Base-by-base conservation (phyloP, 2,797 vertebrate species). In the Lutjanus campechanus region DNA sequence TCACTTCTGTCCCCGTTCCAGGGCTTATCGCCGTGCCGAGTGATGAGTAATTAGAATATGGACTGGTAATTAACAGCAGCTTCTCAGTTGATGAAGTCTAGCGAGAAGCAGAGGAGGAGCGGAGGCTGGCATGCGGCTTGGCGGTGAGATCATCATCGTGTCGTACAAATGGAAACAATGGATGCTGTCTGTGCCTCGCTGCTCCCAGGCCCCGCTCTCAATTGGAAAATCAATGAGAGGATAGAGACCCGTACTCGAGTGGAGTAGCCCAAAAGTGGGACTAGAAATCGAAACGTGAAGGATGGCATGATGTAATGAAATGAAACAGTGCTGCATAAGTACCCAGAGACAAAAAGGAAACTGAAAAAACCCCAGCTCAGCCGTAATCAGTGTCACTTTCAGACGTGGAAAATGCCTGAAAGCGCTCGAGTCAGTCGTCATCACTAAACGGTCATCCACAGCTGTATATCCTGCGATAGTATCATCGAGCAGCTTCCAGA, bases 21-120 rank as follows among this genome's bases (percentile, higher is more conserved):
- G 65, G 56, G 40, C 70, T 82, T 56, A 69, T 70, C 16, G 12
- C 73, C 15, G 9, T 4, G 75, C 46, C 0, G 15, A 82, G 83
- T 69, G 86, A 91, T 89, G 90, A 92, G 87, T 90, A 92, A 94
- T 94, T 92, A 90, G 73, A 93, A 86, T 84, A 90, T 84, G 81
- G 90, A 85, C 81, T 46, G 64, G 83, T 94, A 95, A 96, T 96
- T 95, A 95, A 94, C 92, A 89, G 87, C 86, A 81, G 89, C 86
- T 91, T 92, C 83, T 91, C 90, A 76, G 77, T 74, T 94, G 89
- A 94, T 94, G 85, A 92, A 91, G 90, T 90, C 84, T 81, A 82
- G 89, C 49, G 70, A 76, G 78, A 70, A 36, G 29, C 29, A 36
- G 64, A 20, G 0, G 20, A 63, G 36, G 49, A 88, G 79, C 22